Percentiles rank a stretch among this genome's conserved stretches.
These are phyloP conservation scores for Nerophis lumbriciformis DNA, from an alignment of 2,113 vertebrate genomes.

Conservation along the genomic window DNA sequence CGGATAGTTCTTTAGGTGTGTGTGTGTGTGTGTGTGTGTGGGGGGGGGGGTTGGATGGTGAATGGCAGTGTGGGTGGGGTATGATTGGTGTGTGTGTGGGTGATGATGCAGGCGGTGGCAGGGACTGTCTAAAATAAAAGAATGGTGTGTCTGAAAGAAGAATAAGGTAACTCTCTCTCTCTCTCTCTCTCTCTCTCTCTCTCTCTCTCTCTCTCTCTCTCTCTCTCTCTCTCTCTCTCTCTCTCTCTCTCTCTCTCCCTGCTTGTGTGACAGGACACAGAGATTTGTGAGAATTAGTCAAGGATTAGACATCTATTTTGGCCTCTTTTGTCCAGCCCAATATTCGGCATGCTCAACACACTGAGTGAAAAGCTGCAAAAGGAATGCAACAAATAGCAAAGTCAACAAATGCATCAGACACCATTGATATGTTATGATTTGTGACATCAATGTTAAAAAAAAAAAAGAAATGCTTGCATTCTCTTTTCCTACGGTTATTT, in stretches of 20 bases:
- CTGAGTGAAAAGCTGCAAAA: conserved; percentile 8
- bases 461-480: conserved; percentile 20
- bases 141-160: conserved; percentile 50
- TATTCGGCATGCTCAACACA: conserved; percentile 31
- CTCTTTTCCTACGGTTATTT: conserved; percentile 21
- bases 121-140: conserved; percentile 44
- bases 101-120: conserved; percentile 36
- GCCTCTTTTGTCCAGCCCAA: conserved; percentile 48
- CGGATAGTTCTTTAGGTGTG: conserved; percentile 1
- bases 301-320: conserved; percentile 59
- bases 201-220: neutral
- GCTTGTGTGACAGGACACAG: conserved; percentile 39
- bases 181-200: conserved; percentile 11
- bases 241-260: conserved; percentile 6
- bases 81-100: conserved; percentile 43
- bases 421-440: conserved; percentile 25
- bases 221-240: conserved; percentile 7
- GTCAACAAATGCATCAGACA: conserved; percentile 6
- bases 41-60: conserved; percentile 38
- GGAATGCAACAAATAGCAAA: neutral
- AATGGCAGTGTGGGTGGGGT: conserved; percentile 38
- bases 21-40: conserved; percentile 29
- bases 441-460: conserved; percentile 20
- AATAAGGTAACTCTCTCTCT: conserved; percentile 33
- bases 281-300: conserved; percentile 51